These are phyloP conservation scores for Diadophis punctatus DNA, from an alignment of 2,113 vertebrate genomes.

Conservation along the genomic window DNA sequence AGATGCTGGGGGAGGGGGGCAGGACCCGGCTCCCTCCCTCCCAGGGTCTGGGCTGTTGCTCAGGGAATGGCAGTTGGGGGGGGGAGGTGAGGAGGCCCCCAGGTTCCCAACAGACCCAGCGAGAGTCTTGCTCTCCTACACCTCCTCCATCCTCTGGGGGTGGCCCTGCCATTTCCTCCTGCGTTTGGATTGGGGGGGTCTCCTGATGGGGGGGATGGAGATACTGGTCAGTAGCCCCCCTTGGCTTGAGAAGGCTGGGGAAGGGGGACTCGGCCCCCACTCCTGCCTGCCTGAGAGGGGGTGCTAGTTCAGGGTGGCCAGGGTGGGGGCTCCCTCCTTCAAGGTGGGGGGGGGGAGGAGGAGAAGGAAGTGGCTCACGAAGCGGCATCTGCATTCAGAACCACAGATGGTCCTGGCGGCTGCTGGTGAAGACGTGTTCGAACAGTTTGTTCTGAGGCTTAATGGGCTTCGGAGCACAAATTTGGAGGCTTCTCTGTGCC, in stretches of 20 bases:
- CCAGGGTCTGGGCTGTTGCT: not conserved
- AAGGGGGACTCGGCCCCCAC: not conserved
- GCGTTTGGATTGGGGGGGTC: not conserved
- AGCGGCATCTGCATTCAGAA: not conserved
- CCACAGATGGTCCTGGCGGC: not conserved
- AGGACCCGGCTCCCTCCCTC: too few relatives aligned
- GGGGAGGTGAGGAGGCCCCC: too few relatives aligned
- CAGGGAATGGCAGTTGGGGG: not conserved
- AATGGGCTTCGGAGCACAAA: not conserved
- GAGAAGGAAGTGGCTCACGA: not conserved
- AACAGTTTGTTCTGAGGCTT: slow-evolving; percentile 3
- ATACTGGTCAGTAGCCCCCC: not conserved
- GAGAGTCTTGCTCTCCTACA: not conserved
- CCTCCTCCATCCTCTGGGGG: not conserved
- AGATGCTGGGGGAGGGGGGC: too few relatives aligned
- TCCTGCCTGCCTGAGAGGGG: not conserved
- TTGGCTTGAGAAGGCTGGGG: not conserved
- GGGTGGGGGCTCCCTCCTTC: not conserved
- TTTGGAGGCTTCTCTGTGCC: not conserved
- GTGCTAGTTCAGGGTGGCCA: not conserved
- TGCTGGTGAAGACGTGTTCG: not conserved
- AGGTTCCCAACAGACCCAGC: not conserved
- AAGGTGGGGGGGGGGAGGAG: not conserved
- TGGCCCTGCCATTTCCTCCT: not conserved
- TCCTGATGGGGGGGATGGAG: too few relatives aligned